Evolutionary conservation across 2,113 vertebrate genomes (phyloP).

Genomic region (Apodemus speciosus): DNA sequence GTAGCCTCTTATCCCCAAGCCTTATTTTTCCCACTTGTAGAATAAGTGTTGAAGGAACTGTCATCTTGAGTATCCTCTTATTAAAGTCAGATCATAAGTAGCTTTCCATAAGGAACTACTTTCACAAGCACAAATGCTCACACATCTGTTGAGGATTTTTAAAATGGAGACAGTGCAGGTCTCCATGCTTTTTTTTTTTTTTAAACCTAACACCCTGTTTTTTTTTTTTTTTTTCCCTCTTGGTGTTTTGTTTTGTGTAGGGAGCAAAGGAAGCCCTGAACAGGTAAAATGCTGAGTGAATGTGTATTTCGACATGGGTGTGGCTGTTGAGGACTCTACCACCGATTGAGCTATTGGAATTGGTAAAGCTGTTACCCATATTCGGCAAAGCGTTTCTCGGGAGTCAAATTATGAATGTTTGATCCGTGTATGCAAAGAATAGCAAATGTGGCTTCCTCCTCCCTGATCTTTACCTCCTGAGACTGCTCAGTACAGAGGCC

Average conservation of each 20-base stretch:
- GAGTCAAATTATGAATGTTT: neutral
- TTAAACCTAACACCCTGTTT: neutral
- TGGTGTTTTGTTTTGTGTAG: slow-evolving; percentile 19
- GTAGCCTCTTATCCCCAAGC: neutral
- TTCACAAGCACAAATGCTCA: slow-evolving; percentile 4
- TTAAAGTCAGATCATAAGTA: slow-evolving; percentile 37
- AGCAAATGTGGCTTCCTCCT: neutral
- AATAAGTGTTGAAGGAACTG: slow-evolving; percentile 38
- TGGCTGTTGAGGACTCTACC: neutral
- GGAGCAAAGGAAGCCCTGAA: neutral
- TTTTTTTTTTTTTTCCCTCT: slow-evolving; percentile 36
- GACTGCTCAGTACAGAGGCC: neutral
- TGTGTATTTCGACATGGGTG: neutral
- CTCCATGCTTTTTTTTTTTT: neutral
- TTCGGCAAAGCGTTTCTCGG: neutral
- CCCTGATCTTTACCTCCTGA: too few species aligned
- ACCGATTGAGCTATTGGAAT: neutral
- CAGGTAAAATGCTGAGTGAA: neutral
- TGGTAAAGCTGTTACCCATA: neutral
- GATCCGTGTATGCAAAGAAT: neutral
- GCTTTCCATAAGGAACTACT: slow-evolving; percentile 9
- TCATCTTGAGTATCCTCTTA: slow-evolving; percentile 46
- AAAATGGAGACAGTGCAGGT: neutral
- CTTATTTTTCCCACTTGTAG: slow-evolving; percentile 9
- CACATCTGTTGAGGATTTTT: neutral